Percentiles rank a stretch among this genome's conserved stretches.
These are phyloP conservation scores for Oncorhynchus mykiss DNA, from an alignment of 2,113 vertebrate genomes.

Conservation along the genomic window DNA sequence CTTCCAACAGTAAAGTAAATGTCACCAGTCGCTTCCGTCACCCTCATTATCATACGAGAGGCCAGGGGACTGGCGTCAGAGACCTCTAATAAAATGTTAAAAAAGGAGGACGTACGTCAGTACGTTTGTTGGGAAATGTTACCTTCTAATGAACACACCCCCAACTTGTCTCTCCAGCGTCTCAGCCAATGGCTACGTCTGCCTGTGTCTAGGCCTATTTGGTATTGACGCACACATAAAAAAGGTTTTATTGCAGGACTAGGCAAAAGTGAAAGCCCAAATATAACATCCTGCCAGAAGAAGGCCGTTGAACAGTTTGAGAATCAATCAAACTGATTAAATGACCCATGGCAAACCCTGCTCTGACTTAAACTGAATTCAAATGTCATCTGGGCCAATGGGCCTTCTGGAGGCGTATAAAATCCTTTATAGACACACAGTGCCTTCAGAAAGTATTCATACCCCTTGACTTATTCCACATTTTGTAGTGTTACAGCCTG, in stretches of 20 bases:
- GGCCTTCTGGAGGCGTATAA: background rate
- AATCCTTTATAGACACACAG: background rate
- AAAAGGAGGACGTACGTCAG: slow-evolving; percentile 32
- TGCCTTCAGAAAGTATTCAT: no score
- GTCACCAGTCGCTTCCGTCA: slow-evolving; percentile 43
- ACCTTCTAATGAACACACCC: slow-evolving; percentile 28
- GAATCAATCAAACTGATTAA: slow-evolving; percentile 50
- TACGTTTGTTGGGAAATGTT: slow-evolving; percentile 26
- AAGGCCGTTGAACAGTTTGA: slow-evolving; percentile 41
- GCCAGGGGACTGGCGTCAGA: slow-evolving; percentile 40
- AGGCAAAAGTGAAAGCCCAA: slow-evolving; percentile 36
- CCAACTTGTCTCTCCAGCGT: slow-evolving; percentile 36
- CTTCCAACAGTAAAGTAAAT: slow-evolving; percentile 59
- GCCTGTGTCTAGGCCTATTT: slow-evolving; percentile 4
- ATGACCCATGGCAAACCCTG: slow-evolving; percentile 42
- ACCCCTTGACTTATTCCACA: no score
- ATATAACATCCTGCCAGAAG: slow-evolving; percentile 27
- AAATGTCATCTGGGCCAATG: slow-evolving; percentile 56
- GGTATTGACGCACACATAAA: slow-evolving; percentile 41
- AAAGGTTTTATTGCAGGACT: slow-evolving; percentile 41
- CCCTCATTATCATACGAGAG: slow-evolving; percentile 49
- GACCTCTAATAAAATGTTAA: slow-evolving; percentile 48
- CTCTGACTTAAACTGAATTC: slow-evolving; percentile 39
- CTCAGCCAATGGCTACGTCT: background rate
- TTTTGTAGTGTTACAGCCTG: no score